Evolutionary conservation across 1,140 invertebrate species (phyloP), one percentile per base, ranked within the genome.

Genomic region (Nasonia longicornis): DNA sequence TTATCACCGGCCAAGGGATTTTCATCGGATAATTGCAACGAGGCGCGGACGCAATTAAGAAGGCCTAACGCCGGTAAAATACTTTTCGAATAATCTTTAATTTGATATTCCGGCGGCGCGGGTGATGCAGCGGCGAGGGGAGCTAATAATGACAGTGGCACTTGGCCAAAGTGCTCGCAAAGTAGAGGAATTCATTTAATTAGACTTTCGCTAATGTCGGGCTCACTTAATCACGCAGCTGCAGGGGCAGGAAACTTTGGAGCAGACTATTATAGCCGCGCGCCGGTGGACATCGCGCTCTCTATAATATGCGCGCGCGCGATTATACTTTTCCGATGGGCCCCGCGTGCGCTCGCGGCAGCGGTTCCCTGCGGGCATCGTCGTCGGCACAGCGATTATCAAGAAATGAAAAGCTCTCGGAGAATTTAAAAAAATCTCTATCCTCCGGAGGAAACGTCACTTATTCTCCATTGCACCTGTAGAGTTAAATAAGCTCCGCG

Each of bases 101-200:
- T 58, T 58, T n/a, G 52, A 7, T 58, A 58, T 58, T 20, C 52
- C 52, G 4, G 3, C 52, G 14, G 4, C 52, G 4, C 26, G 26
- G 26, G 26, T 26, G 26, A 20, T 16, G 16, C 14, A 26, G 26
- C 1, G 20, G 52, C 20, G 16, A 20, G 52, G 20, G 16, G 16
- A 58, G 20, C 20, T 58, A 58, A 58, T 58, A 58, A 58, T 58
- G 52, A 58, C 52, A 58, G 52, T 58, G 52, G 52, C 52, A 58
- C 52, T 58, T 58, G 52, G 52, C 52, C 52, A 58, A 58, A 58
- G 52, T 58, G 52, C 20, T n/a, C 16, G 52, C 52, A 58, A 58
- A 58, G 52, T 58, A n/a, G 52, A 58, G 52, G 20, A 58, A 58
- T 58, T 58, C n/a, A 58, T 58, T 58, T 58, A 58, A 58, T 58